These are phyloP conservation scores for Oscheius onirici DNA, from an alignment of 2,888 invertebrate genomes.

Conservation along the genomic window DNA sequence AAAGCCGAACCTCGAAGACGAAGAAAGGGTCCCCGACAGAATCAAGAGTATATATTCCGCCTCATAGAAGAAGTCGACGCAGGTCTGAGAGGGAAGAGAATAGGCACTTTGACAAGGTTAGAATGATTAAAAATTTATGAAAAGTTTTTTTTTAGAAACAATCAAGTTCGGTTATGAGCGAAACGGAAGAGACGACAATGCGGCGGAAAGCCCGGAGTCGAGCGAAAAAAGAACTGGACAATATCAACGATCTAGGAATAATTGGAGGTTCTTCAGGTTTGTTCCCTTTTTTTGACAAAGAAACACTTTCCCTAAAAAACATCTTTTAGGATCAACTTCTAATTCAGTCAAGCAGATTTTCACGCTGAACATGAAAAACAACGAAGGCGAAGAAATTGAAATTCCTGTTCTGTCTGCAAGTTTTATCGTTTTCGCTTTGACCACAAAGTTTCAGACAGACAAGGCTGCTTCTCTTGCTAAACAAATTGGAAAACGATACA, in stretches of 20 bases:
- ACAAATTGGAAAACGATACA: slow-evolving; percentile 41
- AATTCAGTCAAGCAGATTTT: slow-evolving; percentile 29
- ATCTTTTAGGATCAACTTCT: neutral
- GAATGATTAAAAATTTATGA: neutral
- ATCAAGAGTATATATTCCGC: slow-evolving; percentile 44
- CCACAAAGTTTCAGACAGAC: slow-evolving; percentile 53
- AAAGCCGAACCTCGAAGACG: neutral
- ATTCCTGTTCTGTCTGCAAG: slow-evolving; percentile 35
- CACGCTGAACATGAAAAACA: slow-evolving; percentile 34
- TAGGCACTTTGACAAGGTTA: neutral
- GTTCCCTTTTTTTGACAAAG: neutral
- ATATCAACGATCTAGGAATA: slow-evolving; percentile 22
- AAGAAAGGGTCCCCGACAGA: neutral
- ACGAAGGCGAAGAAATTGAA: slow-evolving; percentile 34
- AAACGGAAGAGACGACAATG: slow-evolving; percentile 34
- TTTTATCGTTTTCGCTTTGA: no score
- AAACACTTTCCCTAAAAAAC: neutral
- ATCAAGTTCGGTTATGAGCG: slow-evolving; percentile 20
- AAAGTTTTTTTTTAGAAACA: slow-evolving; percentile 7
- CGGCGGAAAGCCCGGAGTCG: slow-evolving; percentile 36
- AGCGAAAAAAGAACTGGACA: slow-evolving; percentile 12
- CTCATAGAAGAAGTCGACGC: slow-evolving; percentile 37
- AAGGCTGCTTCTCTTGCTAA: slow-evolving; percentile 54
- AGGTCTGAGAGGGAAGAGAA: neutral
- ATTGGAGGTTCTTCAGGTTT: slow-evolving; percentile 1